Conservation (phyloP, 2,888 invertebrate genomes). For the Nasonovia ribisnigri region DNA sequence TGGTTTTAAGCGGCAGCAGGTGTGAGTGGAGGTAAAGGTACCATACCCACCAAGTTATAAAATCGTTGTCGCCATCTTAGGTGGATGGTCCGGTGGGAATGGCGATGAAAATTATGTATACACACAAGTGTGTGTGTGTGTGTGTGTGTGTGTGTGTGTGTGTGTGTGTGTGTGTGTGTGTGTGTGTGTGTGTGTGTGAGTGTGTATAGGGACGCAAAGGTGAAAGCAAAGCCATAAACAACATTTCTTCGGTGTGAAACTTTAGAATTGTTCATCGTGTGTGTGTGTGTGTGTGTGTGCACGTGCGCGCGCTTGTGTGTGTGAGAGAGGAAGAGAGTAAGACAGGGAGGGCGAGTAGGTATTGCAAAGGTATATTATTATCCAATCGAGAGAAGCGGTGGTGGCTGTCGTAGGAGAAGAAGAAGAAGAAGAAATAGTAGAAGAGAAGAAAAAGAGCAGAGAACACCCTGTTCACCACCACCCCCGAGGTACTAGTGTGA, state of each 20-base stretch:
- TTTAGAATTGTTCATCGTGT: constrained; percentile 34
- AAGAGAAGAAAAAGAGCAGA: constrained; percentile 16
- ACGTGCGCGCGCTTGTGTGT: background rate
- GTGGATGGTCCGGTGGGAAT: constrained; percentile 53
- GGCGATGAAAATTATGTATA: constrained; percentile 58
- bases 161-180: background rate
- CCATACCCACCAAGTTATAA: constrained; percentile 37
- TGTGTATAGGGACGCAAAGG: background rate
- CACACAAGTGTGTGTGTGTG: background rate
- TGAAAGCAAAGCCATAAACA: constrained; percentile 44
- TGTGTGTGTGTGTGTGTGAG: background rate
- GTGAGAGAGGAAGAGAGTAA: background rate
- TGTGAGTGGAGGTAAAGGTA: background rate
- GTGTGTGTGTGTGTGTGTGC: background rate
- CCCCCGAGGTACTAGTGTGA: constrained; percentile 14
- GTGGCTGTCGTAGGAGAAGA: background rate
- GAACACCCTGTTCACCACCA: background rate
- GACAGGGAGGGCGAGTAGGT: background rate
- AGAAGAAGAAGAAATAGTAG: background rate
- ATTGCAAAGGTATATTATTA: constrained; percentile 45
- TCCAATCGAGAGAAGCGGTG: constrained; percentile 23
- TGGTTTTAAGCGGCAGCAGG: background rate
- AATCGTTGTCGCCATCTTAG: constrained; percentile 45
- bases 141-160: background rate
- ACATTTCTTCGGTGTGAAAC: constrained; percentile 54